phyloP scores from a whole-genome alignment of 30 jellyfish, hydroid and myxozoan genomes.

The Aurelia sp. region DNA sequence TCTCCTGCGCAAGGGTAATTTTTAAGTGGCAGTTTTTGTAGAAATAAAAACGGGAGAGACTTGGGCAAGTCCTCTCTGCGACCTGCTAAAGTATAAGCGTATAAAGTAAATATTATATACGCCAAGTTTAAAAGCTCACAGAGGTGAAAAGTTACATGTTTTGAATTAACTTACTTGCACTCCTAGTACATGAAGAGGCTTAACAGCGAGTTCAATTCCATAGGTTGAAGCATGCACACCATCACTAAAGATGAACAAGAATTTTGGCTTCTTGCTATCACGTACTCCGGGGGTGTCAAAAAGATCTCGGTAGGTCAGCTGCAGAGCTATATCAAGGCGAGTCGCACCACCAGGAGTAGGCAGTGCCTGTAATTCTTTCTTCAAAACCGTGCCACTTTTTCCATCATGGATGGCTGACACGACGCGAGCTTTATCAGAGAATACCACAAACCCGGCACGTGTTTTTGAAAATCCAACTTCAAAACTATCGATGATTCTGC shows the following conservation, averaged over 20 bases:
- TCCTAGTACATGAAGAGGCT: slow-evolving; percentile 68
- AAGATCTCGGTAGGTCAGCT: slow-evolving; percentile 60
- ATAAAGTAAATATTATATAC: too few relatives aligned
- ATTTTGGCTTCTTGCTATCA: slow-evolving; percentile 55
- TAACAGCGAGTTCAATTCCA: slow-evolving; percentile 56
- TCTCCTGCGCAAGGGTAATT: too few relatives aligned
- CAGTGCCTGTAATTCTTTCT: slow-evolving; percentile 51
- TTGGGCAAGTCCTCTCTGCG: too few relatives aligned
- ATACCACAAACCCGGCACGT: slow-evolving; percentile 83
- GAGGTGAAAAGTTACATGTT: background rate
- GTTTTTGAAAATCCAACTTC: slow-evolving; percentile 35
- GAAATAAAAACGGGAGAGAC: too few relatives aligned
- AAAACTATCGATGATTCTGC: slow-evolving; percentile 62
- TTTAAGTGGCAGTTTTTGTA: too few relatives aligned
- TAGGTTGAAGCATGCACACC: slow-evolving; percentile 67
- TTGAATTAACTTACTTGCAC: slow-evolving; percentile 48
- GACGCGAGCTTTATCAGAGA: slow-evolving; percentile 59
- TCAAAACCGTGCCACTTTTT: slow-evolving; percentile 28
- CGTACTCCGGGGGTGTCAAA: slow-evolving; percentile 24
- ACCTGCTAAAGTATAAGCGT: too few relatives aligned
- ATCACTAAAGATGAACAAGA: slow-evolving; percentile 76
- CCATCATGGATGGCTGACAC: slow-evolving; percentile 49
- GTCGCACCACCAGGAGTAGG: slow-evolving; percentile 87
- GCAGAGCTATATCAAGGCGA: slow-evolving; percentile 81
- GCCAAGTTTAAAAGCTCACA: too few relatives aligned